Evolutionary conservation across 2,113 vertebrate genomes (phyloP), one percentile per base, ranked within the genome.

Genomic region (Notiomystis cincta): DNA sequence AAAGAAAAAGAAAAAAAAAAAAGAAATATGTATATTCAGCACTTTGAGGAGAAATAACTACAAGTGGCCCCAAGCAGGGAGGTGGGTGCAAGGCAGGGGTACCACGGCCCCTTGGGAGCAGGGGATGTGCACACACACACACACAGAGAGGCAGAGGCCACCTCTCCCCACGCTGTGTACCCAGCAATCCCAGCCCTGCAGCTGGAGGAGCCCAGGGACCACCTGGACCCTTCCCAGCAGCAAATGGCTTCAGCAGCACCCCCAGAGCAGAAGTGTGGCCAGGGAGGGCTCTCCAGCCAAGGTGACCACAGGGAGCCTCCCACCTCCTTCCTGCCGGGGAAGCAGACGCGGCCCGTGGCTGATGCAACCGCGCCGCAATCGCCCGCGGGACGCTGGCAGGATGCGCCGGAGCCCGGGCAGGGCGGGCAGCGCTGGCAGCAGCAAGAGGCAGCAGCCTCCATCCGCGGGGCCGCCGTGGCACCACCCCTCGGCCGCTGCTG

Each of bases 21-120:
- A 20, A 87, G 8, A 91, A 90, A 75, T 44, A 76, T 30, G 78
- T 79, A 87, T 94, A 89, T 92, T 91, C 94, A 97, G 95, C 90
- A 94, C 94, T 95, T 82, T 48, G 57, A 96, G 82, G 35, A 88
- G 37, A 82, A 95, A 64, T 56, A 67, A 93, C 75, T 78, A 76
- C 66, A 87, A 56, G 65, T 30, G 73, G 69, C 78, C 84, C 48
- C 65, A 38, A 81, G 87, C 35, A 82, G 82, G 78, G 66, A 71
- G 53, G 27, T 67, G 94, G 78, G 65, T 47, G 70, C 45, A 33
- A 58, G 17, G 71, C 21, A 28, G 38, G 48, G 40, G 11, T 58
- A 58, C 12, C 62, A 40, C 9, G 6, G 70, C 73, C 75, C 89
- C 56, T 81, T 1, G 1, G 25, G n/a, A n/a, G 38, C 61, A 64